Evolutionary conservation across 2,797 vertebrate genomes (phyloP).

Genomic region (Manis pentadactyla): DNA sequence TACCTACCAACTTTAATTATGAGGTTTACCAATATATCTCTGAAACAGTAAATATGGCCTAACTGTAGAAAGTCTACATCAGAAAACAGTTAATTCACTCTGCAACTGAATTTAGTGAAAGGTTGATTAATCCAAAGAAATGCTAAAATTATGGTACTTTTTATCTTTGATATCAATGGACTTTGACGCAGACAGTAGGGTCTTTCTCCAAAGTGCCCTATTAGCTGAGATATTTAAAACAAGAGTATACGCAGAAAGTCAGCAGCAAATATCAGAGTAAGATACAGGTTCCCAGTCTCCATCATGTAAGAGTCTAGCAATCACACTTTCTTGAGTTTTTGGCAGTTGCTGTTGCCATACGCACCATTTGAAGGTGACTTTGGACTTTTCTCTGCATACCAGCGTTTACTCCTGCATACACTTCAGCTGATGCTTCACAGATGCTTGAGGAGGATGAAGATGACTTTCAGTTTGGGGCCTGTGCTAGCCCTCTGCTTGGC

Average conservation of each 20-base stretch:
- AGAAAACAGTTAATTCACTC: background rate
- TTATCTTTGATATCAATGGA: background rate
- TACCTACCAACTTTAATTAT: background rate
- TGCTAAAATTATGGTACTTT: background rate
- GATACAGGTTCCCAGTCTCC: background rate
- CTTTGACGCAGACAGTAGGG: background rate
- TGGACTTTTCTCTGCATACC: background rate
- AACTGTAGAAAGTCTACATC: background rate
- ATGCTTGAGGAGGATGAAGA: background rate
- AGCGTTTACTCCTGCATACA: background rate
- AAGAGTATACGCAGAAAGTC: background rate
- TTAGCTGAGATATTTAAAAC: background rate
- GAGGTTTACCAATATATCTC: background rate
- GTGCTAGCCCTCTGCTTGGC: background rate
- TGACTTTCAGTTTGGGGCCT: background rate
- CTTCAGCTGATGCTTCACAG: background rate
- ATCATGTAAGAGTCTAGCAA: background rate
- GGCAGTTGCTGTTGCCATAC: background rate
- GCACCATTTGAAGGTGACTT: background rate
- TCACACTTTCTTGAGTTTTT: background rate
- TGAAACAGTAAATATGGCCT: background rate
- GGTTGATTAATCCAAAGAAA: background rate
- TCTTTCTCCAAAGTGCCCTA: background rate
- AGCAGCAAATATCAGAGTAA: background rate
- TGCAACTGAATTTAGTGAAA: constrained; percentile 26